Evolutionary conservation across 23 tunicate genomes (phyloP).

Genomic region (Styela clava): DNA sequence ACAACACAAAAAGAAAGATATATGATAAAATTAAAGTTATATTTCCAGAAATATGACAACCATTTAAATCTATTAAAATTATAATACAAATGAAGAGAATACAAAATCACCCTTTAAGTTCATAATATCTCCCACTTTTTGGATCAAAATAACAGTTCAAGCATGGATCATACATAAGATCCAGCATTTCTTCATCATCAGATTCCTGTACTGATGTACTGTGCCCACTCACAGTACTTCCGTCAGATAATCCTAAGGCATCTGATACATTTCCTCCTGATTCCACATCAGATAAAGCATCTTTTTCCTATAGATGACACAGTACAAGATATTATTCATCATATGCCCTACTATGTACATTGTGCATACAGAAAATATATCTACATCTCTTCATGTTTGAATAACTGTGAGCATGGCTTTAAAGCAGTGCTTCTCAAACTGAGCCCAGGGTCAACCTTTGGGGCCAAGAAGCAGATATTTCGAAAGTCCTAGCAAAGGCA

Average conservation of each 20-base stretch:
- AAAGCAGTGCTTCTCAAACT: no score
- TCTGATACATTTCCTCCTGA: constrained; percentile 46
- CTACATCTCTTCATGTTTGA: no score
- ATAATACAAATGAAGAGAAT: no score
- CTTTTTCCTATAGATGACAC: constrained; percentile 57
- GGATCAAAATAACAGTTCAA: constrained; percentile 94
- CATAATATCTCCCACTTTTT: constrained; percentile 87
- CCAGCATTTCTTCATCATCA: constrained; percentile 89
- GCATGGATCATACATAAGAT: constrained; percentile 81
- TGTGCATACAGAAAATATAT: neutral
- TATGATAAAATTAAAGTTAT: no score
- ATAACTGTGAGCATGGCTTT: no score
- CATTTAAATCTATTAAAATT: no score
- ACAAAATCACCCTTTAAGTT: constrained; percentile 72
- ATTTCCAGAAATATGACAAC: no score
- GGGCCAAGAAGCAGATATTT: no score
- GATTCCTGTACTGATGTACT: constrained; percentile 60
- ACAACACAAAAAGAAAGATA: no score
- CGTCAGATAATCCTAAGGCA: constrained; percentile 61
- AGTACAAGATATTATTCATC: neutral
- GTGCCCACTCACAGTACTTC: constrained; percentile 48
- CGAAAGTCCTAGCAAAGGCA: no score
- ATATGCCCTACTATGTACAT: neutral
- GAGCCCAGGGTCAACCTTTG: no score
- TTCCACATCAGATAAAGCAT: constrained; percentile 56